Conservation (phyloP, 2,113 vertebrate genomes). For the Calyptommatus sinebrachiatus region DNA sequence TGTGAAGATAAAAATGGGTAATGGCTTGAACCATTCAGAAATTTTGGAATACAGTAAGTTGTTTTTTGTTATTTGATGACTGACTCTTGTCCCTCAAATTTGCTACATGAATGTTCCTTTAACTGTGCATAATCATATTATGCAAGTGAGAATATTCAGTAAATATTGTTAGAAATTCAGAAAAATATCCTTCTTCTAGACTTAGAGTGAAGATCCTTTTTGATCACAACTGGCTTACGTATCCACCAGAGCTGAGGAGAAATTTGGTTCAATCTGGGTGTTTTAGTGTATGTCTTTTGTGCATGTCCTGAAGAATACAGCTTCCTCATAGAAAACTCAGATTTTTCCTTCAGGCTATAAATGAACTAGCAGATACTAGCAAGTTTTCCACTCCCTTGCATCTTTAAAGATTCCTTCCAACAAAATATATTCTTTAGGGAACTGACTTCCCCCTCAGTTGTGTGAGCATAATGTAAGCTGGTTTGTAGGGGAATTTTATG, state of each 20-base stretch:
- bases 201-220: fast-evolving
- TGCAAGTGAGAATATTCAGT: neutral
- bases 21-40: too few species aligned
- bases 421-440: neutral
- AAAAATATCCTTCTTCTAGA: fast-evolving
- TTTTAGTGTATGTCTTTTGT: neutral
- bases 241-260: fast-evolving
- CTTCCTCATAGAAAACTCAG: slow-evolving; percentile 14
- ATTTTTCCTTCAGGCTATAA: slow-evolving; percentile 29
- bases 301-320: neutral
- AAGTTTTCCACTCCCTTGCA: neutral
- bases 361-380: neutral
- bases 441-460: neutral
- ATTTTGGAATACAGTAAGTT: too few species aligned
- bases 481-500: neutral
- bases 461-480: fast-evolving
- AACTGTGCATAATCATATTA: too few species aligned
- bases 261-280: fast-evolving
- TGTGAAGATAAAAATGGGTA: too few species aligned
- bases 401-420: neutral
- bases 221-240: fast-evolving
- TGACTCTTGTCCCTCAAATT: too few species aligned
- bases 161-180: fast-evolving
- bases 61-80: too few species aligned
- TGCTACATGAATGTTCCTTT: too few species aligned